These are phyloP conservation scores for Isoperla grammatica DNA, from an alignment of 2,888 invertebrate genomes.

Conservation along the genomic window DNA sequence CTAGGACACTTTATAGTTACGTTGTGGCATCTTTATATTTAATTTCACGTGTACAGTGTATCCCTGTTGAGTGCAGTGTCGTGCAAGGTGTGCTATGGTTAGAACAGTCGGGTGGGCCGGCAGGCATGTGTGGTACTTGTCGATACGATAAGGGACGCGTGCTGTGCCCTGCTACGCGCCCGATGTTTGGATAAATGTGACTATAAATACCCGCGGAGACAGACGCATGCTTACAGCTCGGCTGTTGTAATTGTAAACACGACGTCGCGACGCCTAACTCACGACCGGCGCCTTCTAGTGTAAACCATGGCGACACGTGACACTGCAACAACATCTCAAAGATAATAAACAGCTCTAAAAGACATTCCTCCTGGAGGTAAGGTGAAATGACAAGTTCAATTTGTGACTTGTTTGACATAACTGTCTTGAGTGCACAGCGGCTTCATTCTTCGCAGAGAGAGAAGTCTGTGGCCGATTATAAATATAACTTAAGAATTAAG, in stretches of 20 bases:
- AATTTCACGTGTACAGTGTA: too few species aligned
- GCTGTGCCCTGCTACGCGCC: too few species aligned
- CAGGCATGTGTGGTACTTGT: too few species aligned
- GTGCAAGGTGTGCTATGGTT: too few species aligned
- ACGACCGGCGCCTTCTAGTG: conserved; percentile 24
- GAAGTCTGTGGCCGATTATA: too few species aligned
- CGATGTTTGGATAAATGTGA: conserved; percentile 10
- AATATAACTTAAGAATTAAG: too few species aligned
- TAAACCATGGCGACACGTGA: conserved; percentile 25
- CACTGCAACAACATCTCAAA: conserved; percentile 1
- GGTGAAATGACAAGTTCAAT: conserved; percentile 1
- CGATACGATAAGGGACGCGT: too few species aligned
- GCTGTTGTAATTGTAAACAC: conserved; percentile 1
- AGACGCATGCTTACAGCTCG: background rate
- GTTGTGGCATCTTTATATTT: too few species aligned
- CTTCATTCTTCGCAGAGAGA: too few species aligned
- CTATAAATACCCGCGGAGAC: conserved; percentile 3
- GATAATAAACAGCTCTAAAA: conserved; percentile 11
- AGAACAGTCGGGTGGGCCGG: too few species aligned
- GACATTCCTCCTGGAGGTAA: background rate
- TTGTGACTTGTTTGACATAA: conserved; percentile 5
- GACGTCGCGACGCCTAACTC: conserved; percentile 3
- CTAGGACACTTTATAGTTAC: too few species aligned
- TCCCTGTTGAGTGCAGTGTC: too few species aligned
- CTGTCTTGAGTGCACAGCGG: background rate